Base-by-base conservation (phyloP, 2,888 invertebrate genomes). In the Sinohyriopsis cumingii region DNA sequence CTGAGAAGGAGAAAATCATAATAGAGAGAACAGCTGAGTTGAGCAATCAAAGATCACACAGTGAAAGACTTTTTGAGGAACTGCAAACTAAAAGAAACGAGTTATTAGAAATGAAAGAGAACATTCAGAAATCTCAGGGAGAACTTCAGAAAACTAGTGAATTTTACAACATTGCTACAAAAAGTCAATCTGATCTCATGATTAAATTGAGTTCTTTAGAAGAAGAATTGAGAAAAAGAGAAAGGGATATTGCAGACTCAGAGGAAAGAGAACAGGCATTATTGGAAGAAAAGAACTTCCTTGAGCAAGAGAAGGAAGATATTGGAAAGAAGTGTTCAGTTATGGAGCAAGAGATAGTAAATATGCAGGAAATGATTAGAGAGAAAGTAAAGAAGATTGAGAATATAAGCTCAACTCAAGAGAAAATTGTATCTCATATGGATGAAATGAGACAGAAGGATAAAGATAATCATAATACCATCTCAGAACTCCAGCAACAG, bases 161-260 rank as follows among this genome's bases (percentile, higher is more conserved):
- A 33, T 73, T 69, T 63, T 73, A 73, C 54, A 73, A 73, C 62
- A 55, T 73, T 54, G 73, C 73, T n/a, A 73, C 73, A 19, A 73
- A 70, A 67, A 65, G 73, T n/a, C 73, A 73, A 19, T 69, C 73
- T 24, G 69, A 73, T n/a, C 53, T 73, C 45, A 64, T 73, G 65
- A 67, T 69, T n/a, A 73, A 69, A 70, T 45, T 73, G 28, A 70
- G 54, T 55, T 25, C 67, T 54, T 67, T 67, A 57, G 73, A 73
- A 67, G 60, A 65, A 25, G 65, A 67, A 12, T 67, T 62, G 22
- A 68, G 66, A 28, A 28, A 69, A n/a, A 71, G 63, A 56, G 68
- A 65, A 55, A 66, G 67, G 20, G 67, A 73, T 64, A 28, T 77
- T 12, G 33, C 63, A 19, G 68, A 71, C 15, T 67, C 55, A 45